These are phyloP conservation scores for Macquaria ambigua DNA, from an alignment of 2,113 vertebrate genomes.

Conservation along the genomic window DNA sequence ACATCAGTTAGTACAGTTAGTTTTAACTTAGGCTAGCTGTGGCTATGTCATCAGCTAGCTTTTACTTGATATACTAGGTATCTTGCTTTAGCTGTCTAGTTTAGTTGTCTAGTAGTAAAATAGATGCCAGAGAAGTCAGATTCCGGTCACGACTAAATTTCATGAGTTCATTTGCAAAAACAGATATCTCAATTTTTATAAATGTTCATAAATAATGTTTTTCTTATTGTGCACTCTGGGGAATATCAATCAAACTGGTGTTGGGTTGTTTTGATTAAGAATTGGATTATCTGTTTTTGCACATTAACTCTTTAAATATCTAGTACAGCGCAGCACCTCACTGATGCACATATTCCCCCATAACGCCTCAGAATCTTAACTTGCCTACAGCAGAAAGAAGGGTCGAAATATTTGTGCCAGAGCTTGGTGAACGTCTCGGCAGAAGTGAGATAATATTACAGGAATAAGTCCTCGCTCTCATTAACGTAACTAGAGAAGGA, in stretches of 20 bases:
- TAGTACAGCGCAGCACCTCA: neutral
- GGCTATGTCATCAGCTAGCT: neutral
- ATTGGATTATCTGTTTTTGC: too few species aligned
- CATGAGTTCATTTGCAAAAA: too few species aligned
- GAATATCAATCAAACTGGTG: too few species aligned
- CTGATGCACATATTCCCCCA: neutral
- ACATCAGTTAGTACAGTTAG: neutral
- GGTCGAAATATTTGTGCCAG: constrained; percentile 9
- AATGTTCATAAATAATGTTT: too few species aligned
- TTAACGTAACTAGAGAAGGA: constrained; percentile 56
- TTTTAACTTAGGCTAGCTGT: neutral
- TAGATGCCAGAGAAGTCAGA: neutral
- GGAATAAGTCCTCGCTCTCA: constrained; percentile 54
- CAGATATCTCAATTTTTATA: too few species aligned
- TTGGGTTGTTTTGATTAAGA: too few species aligned
- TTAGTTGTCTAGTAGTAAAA: neutral
- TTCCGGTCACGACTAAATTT: neutral
- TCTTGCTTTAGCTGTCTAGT: neutral
- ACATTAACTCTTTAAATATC: neutral
- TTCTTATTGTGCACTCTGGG: too few species aligned
- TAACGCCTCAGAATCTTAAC: neutral
- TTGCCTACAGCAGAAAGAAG: neutral
- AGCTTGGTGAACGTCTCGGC: constrained; percentile 29
- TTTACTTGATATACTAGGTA: neutral
- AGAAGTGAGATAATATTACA: constrained; percentile 44